A percentile compares a stretch with the other conserved stretches of the same genome.
phyloP scores from a whole-genome alignment of 37 sponge, comb jelly and placozoan species.

The Hormiphora californensis region DNA sequence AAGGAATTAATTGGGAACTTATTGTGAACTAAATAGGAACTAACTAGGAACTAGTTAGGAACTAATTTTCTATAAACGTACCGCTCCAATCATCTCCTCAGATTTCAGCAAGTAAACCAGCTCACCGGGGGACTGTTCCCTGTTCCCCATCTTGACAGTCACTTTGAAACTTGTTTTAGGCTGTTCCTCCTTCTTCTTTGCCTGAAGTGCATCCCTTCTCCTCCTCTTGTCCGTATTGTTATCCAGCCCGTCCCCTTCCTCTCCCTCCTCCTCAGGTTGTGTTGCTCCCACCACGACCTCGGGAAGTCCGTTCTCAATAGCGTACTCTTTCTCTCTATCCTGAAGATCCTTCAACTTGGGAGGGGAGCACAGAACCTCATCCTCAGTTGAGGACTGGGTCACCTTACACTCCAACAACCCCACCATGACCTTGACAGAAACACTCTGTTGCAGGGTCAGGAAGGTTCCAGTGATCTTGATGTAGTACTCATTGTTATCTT shows the following conservation, averaged over 20 bases:
- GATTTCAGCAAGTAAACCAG: conserved; percentile 4
- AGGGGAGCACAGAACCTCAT: conserved; percentile 26
- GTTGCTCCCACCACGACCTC: too few relatives aligned
- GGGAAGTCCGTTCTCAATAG: too few relatives aligned
- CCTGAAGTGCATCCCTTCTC: not conserved
- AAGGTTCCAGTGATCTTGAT: too few relatives aligned
- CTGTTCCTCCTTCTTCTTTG: not conserved
- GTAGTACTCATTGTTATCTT: too few relatives aligned
- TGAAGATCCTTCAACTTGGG: not conserved
- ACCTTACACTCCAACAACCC: not conserved
- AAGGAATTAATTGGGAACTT: too few relatives aligned
- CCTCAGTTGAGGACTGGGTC: conserved; percentile 49
- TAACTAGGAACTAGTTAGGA: too few relatives aligned
- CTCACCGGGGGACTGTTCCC: not conserved
- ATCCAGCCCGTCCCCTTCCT: not conserved
- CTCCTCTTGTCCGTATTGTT: not conserved
- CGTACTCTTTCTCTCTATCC: too few relatives aligned
- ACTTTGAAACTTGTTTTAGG: not conserved
- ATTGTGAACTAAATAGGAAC: too few relatives aligned
- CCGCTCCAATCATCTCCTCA: not conserved
- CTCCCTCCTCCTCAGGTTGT: not conserved
- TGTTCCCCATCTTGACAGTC: conserved; percentile 2
- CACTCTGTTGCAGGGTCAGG: conserved; percentile 6
- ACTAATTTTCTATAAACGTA: not conserved
- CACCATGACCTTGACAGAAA: not conserved